A percentile compares a stretch with the other conserved stretches of the same genome.
phyloP scores from a whole-genome alignment of 2,113 vertebrate species.

The Chauna torquata region DNA sequence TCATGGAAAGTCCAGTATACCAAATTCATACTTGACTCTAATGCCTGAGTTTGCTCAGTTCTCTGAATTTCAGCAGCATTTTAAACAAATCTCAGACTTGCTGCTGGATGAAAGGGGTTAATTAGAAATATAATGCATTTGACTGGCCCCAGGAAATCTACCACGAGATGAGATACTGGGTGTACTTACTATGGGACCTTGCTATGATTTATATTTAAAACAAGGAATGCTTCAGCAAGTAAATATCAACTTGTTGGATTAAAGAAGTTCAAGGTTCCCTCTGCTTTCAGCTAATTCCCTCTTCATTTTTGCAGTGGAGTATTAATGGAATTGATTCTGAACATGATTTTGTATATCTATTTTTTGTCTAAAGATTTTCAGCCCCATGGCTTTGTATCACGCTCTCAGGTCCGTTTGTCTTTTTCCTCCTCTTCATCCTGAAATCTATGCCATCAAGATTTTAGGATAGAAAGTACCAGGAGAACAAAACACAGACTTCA shows the following conservation, averaged over 20 bases:
- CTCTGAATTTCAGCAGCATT: neutral
- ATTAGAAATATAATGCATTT: neutral
- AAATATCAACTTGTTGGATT: neutral
- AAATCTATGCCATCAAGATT: neutral
- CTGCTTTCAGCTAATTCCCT: neutral
- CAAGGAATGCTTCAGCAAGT: neutral
- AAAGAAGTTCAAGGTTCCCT: neutral
- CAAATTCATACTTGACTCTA: neutral
- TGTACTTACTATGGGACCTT: neutral
- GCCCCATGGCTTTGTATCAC: neutral
- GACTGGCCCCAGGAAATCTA: neutral
- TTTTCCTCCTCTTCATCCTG: neutral
- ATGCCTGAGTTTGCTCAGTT: neutral
- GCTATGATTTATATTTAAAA: neutral
- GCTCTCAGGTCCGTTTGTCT: neutral
- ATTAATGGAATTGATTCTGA: neutral
- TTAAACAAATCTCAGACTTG: neutral
- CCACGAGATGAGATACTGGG: neutral
- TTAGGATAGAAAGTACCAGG: neutral
- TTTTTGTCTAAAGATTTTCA: neutral
- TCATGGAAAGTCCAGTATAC: neutral
- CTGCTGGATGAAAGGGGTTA: neutral
- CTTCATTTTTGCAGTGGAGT: neutral
- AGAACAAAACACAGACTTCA: neutral
- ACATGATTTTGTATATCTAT: accelerated